Evolutionary conservation across 2,797 vertebrate genomes (phyloP).

Genomic region (Oreochromis grahami): DNA sequence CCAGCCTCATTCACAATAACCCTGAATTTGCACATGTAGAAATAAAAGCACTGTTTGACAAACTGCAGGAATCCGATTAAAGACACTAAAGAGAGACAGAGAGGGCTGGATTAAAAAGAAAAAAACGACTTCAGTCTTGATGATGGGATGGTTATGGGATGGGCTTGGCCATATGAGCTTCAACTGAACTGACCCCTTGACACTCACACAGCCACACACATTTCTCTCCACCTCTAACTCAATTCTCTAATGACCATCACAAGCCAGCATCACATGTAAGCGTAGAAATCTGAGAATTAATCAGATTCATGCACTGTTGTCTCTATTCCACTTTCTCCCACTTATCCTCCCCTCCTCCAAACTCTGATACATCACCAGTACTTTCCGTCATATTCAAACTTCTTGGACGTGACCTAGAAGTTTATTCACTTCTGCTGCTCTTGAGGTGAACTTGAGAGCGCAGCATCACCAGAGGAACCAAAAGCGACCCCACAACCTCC

Average conservation of each 20-base stretch:
- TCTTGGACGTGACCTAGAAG: constrained; percentile 18
- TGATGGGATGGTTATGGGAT: neutral
- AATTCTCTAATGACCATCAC: constrained; percentile 73
- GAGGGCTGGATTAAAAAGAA: neutral
- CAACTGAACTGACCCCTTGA: neutral
- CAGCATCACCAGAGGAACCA: constrained; percentile 6
- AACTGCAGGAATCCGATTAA: neutral
- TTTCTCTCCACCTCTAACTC: constrained; percentile 55
- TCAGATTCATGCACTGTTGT: neutral
- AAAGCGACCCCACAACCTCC: neutral
- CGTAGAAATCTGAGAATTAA: constrained; percentile 42
- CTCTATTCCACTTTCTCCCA: neutral
- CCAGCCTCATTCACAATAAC: neutral
- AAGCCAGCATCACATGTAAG: constrained; percentile 69
- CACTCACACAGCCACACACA: constrained; percentile 9
- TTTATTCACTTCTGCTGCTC: constrained; percentile 34
- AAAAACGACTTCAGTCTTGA: neutral
- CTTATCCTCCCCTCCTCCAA: neutral
- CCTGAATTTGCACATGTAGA: neutral
- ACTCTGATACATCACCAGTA: neutral
- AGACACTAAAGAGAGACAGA: neutral
- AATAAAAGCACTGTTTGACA: neutral
- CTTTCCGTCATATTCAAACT: constrained; percentile 26
- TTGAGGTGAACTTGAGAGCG: constrained; percentile 16
- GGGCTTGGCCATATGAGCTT: constrained; percentile 6